Percentiles rank a stretch among this genome's conserved stretches.
phyloP scores from a whole-genome alignment of 2,888 invertebrate species.

The Esperia sulphurella region DNA sequence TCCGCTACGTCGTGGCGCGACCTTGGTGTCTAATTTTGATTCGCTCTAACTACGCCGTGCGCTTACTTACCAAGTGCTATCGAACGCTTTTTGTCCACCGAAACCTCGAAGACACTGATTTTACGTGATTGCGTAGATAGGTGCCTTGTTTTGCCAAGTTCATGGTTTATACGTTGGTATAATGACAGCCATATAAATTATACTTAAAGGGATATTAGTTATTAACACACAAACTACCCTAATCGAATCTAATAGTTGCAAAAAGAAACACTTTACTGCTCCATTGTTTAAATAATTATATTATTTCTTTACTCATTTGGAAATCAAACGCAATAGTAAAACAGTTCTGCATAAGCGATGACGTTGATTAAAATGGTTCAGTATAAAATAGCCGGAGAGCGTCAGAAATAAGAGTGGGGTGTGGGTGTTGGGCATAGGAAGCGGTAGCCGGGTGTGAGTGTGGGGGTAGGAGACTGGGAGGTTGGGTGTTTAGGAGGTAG shows the following conservation, averaged over 20 bases:
- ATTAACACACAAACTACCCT: too few species aligned
- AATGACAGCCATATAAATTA: too few species aligned
- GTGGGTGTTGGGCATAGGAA: slow-evolving; percentile 16
- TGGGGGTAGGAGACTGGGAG: slow-evolving; percentile 9
- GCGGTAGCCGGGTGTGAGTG: slow-evolving; percentile 22
- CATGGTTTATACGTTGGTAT: too few species aligned
- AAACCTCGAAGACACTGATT: background rate
- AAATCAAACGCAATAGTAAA: slow-evolving; percentile 2
- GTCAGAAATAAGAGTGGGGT: slow-evolving; percentile 35
- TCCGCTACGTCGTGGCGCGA: slow-evolving; percentile 45
- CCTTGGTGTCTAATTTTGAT: slow-evolving; percentile 74
- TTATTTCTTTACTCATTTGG: too few species aligned
- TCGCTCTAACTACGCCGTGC: slow-evolving; percentile 57
- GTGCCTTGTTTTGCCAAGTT: background rate
- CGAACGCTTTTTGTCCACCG: slow-evolving; percentile 1
- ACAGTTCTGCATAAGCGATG: slow-evolving; percentile 17
- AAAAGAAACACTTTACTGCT: too few species aligned
- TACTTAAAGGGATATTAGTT: too few species aligned
- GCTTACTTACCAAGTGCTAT: slow-evolving; percentile 61
- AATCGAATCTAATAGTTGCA: too few species aligned
- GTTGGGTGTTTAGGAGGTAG: slow-evolving; percentile 22
- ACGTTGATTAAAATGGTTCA: slow-evolving; percentile 24
- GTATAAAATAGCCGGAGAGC: slow-evolving; percentile 26
- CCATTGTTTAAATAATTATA: too few species aligned
- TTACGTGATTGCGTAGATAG: background rate